Evolutionary conservation across 2,113 vertebrate genomes (phyloP).

Genomic region (Poeciliopsis retropinna): DNA sequence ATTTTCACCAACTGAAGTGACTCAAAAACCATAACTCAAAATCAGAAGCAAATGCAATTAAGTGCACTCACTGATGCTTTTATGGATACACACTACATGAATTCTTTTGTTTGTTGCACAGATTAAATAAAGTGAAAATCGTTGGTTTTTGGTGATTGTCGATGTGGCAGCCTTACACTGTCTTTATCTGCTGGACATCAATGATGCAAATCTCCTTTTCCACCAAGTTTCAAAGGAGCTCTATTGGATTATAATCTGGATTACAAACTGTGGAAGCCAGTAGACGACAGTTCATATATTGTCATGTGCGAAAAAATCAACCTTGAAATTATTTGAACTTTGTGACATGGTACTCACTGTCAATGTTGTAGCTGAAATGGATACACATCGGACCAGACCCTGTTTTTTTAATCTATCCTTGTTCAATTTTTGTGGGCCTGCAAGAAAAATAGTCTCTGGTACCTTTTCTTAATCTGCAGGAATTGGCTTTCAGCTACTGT

Average conservation of each 20-base stretch:
- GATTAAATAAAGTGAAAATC: neutral
- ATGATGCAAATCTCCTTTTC: neutral
- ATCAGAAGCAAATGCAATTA: neutral
- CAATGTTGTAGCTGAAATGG: neutral
- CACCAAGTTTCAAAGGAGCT: neutral
- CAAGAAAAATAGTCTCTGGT: neutral
- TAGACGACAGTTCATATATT: no score
- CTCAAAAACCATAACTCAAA: neutral
- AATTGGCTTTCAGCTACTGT: no score
- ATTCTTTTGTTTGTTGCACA: neutral
- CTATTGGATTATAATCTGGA: neutral
- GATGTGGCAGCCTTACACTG: neutral
- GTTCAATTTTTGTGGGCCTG: neutral
- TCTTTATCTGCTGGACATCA: neutral
- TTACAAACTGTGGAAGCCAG: neutral
- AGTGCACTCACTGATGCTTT: no score
- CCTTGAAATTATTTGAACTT: neutral
- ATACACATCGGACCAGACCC: neutral
- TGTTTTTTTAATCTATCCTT: neutral
- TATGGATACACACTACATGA: neutral
- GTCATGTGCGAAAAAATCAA: neutral
- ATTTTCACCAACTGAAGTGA: neutral
- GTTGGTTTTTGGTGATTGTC: neutral
- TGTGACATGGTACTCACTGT: neutral
- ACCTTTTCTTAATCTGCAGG: no score